These are phyloP conservation scores for Drosophila maculinotata DNA, from an alignment of 2,888 invertebrate species.

Conservation along the genomic window DNA sequence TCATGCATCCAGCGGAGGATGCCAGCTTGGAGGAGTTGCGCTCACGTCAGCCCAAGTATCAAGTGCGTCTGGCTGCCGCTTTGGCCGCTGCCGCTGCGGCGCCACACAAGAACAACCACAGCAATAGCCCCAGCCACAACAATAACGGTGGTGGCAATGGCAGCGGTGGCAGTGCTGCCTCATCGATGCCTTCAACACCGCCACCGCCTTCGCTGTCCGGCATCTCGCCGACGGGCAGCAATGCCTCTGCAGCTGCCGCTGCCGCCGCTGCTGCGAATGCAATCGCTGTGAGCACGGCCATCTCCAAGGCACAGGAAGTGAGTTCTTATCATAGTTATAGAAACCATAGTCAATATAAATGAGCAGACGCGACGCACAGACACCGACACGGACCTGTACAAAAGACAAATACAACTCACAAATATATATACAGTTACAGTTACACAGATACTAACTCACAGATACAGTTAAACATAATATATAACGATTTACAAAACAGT, in stretches of 20 bases:
- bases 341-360: conserved; percentile 84
- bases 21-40: conserved; percentile 94
- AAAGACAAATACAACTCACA: conserved; percentile 42
- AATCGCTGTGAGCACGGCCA: conserved; percentile 85
- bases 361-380: conserved; percentile 56
- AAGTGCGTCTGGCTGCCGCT: conserved; percentile 85
- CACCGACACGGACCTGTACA: conserved; percentile 62
- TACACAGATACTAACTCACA: conserved; percentile 3
- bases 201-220: conserved; percentile 69
- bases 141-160: conserved; percentile 46
- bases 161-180: conserved; percentile 69
- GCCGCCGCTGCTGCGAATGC: conserved; percentile 73
- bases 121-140: conserved; percentile 51
- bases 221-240: conserved; percentile 76
- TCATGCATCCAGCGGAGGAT: conserved; percentile 97
- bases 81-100: conserved; percentile 52
- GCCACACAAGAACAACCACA: conserved; percentile 51
- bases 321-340: conserved; percentile 84
- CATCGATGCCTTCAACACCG: conserved; percentile 77
- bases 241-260: conserved; percentile 37
- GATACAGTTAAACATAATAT: conserved; percentile 21
- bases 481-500: conserved; percentile 24
- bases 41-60: conserved; percentile 90
- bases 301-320: conserved; percentile 85
- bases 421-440: conserved; percentile 15